Evolutionary conservation across 2,888 invertebrate genomes (phyloP).

Genomic region (Pimpla rufipes): DNA sequence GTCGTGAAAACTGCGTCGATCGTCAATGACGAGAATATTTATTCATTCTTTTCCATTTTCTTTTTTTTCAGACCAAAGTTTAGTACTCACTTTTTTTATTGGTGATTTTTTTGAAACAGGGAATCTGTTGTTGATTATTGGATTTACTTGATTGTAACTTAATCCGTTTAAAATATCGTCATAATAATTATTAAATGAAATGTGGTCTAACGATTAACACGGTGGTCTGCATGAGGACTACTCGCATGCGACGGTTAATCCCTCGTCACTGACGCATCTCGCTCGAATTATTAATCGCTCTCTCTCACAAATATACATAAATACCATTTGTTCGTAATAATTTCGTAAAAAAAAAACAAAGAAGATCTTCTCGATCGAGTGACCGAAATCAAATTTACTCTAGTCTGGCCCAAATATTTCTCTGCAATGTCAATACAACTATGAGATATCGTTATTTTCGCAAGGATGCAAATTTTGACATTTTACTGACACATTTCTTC

Average conservation of each 20-base stretch:
- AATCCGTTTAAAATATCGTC: conserved; percentile 10
- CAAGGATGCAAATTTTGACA: neutral
- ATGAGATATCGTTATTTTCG: neutral
- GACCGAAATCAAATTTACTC: conserved; percentile 53
- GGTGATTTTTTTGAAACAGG: neutral
- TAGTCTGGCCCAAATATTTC: conserved; percentile 34
- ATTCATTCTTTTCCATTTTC: conserved; percentile 8
- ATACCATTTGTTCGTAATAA: conserved; percentile 25
- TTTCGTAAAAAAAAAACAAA: conserved; percentile 10
- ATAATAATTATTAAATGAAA: conserved; percentile 22
- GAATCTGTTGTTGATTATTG: neutral
- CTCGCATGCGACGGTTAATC: conserved; percentile 47
- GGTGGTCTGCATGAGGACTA: conserved; percentile 46
- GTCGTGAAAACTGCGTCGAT: conserved; percentile 40
- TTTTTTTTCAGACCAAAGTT: conserved; percentile 31
- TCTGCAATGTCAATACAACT: neutral
- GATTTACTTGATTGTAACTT: conserved; percentile 11
- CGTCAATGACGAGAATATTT: conserved; percentile 51
- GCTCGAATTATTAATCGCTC: conserved; percentile 54
- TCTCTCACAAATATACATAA: conserved; percentile 32
- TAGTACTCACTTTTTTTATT: neutral
- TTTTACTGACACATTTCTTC: conserved; percentile 50
- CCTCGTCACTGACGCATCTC: conserved; percentile 57
- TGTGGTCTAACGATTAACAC: conserved; percentile 59
- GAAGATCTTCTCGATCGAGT: conserved; percentile 45